phyloP scores from a whole-genome alignment of 2,797 vertebrate species.

The Scleropages formosus region DNA sequence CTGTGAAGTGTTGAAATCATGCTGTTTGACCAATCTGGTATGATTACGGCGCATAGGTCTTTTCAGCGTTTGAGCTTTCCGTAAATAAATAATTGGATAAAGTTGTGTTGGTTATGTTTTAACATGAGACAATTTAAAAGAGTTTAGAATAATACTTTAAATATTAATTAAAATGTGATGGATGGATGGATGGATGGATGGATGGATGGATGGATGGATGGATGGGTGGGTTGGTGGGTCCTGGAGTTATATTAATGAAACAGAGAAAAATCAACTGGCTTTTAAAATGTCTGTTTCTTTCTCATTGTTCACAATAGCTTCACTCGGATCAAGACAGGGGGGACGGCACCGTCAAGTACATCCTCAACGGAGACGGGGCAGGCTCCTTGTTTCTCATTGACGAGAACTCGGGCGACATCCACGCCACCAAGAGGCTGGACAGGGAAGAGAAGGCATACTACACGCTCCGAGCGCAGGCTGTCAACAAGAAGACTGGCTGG shows the following conservation, averaged over 20 bases:
- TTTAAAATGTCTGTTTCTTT: conserved; percentile 25
- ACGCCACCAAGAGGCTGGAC: conserved; percentile 92
- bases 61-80: too few species aligned
- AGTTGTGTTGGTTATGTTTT: too few species aligned
- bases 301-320: conserved; percentile 67
- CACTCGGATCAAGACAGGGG: conserved; percentile 89
- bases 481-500: conserved; percentile 82
- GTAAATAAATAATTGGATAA: too few species aligned
- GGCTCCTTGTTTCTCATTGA: conserved; percentile 90
- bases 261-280: not conserved
- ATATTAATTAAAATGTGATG: too few species aligned
- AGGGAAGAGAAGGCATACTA: conserved; percentile 92
- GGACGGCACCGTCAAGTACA: conserved; percentile 86
- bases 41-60: too few species aligned
- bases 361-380: conserved; percentile 88
- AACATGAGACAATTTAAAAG: too few species aligned
- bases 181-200: too few species aligned
- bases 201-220: too few species aligned
- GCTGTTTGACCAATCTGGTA: too few species aligned
- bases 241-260: not conserved
- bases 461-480: conserved; percentile 86
- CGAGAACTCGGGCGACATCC: conserved; percentile 92
- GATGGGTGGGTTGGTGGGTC: too few species aligned
- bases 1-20: too few species aligned
- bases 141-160: too few species aligned